Conservation (phyloP, 2,888 invertebrate genomes). For the Myopa tessellatipennis region DNA sequence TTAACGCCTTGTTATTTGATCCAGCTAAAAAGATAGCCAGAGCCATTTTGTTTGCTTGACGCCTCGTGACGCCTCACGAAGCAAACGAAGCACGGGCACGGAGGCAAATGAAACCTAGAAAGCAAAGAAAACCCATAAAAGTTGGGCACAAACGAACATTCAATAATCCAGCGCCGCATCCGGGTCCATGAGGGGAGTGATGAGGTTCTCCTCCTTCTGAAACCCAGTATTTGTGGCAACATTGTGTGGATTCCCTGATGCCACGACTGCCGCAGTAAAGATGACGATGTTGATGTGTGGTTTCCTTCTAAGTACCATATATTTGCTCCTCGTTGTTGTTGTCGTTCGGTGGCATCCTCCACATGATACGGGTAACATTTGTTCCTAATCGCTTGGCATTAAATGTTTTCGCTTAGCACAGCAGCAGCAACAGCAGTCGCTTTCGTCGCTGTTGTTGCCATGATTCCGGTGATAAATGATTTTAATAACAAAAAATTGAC, state of each 20-base stretch:
- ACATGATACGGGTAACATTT: constrained; percentile 35
- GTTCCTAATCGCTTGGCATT: constrained; percentile 36
- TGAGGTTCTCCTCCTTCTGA: not conserved
- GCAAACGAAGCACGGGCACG: no score
- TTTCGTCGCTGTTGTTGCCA: constrained; percentile 7
- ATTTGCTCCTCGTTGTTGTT: constrained; percentile 39
- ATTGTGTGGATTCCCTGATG: constrained; percentile 20
- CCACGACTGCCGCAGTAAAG: not conserved
- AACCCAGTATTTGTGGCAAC: constrained; percentile 14
- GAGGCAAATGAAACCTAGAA: not conserved
- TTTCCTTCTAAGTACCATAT: constrained; percentile 27
- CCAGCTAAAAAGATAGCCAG: constrained; percentile 14
- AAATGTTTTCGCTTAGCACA: constrained; percentile 18
- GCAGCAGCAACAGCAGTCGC: not conserved
- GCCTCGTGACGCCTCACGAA: constrained; percentile 15
- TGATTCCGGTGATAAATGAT: constrained; percentile 41
- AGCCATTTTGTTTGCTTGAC: constrained; percentile 53
- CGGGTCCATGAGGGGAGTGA: not conserved
- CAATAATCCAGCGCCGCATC: constrained; percentile 28
- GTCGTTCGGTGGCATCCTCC: constrained; percentile 45
- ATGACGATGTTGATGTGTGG: constrained; percentile 29
- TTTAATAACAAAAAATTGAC: constrained; percentile 44
- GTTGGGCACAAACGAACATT: constrained; percentile 12
- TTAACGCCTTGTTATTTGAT: constrained; percentile 49
- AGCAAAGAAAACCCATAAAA: not conserved